These are phyloP conservation scores for Beris chalybata DNA, from an alignment of 2,888 invertebrate species.

Conservation along the genomic window DNA sequence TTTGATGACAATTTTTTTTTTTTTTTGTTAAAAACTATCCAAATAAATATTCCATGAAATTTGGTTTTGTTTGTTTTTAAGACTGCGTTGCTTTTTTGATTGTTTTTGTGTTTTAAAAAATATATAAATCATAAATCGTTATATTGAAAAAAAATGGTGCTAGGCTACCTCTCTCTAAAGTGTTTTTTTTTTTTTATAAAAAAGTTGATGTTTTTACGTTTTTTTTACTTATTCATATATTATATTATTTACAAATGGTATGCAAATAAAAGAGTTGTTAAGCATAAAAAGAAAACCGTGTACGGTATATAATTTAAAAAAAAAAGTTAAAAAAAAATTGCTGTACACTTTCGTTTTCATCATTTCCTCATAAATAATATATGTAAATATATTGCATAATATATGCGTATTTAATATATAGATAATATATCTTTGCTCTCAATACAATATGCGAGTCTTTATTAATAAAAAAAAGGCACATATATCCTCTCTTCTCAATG, in stretches of 20 bases:
- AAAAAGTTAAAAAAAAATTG: constrained; percentile 26
- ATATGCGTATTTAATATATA: constrained; percentile 23
- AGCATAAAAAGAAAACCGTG: constrained; percentile 22
- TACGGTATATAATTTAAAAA: constrained; percentile 10
- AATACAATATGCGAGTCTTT: constrained; percentile 32
- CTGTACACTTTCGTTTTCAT: constrained; percentile 17
- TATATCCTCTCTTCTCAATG: constrained; percentile 25
- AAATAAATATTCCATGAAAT: constrained; percentile 13
- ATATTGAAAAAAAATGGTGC: constrained; percentile 29
- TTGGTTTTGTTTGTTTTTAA: constrained; percentile 5
- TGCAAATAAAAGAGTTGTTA: constrained; percentile 30
- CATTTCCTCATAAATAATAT: constrained; percentile 28
- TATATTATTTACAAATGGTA: constrained; percentile 32
- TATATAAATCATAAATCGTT: constrained; percentile 20
- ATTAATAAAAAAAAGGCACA: constrained; percentile 26
- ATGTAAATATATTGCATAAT: constrained; percentile 33
- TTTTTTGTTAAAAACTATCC: constrained; percentile 45
- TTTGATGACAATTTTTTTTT: constrained; percentile 41
- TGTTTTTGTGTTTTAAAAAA: constrained; percentile 4
- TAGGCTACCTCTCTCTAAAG: constrained; percentile 29
- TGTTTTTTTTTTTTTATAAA: constrained; percentile 28
- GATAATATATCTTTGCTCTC: constrained; percentile 25
- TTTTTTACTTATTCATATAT: constrained; percentile 28
- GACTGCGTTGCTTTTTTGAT: constrained; percentile 9
- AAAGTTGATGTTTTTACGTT: constrained; percentile 21